Evolutionary conservation across 2,113 vertebrate genomes (phyloP).

Genomic region (Jacana jacana): DNA sequence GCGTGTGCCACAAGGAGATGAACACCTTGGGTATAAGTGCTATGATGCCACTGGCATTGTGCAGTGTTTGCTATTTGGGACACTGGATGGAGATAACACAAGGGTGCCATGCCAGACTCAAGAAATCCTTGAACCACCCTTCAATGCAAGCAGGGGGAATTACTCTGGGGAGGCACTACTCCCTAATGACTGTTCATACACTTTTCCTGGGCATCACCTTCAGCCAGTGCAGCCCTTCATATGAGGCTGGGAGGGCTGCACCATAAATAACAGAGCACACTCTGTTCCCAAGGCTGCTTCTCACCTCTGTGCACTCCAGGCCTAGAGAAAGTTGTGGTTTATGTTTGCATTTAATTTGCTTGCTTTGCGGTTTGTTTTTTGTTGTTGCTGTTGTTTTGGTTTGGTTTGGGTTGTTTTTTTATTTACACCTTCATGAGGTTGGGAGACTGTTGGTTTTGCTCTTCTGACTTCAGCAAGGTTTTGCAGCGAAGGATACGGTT

Average conservation of each 20-base stretch:
- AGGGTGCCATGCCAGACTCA: background rate
- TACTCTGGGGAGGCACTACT: background rate
- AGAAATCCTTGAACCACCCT: background rate
- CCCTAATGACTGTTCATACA: background rate
- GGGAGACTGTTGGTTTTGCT: background rate
- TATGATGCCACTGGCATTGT: background rate
- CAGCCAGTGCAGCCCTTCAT: background rate
- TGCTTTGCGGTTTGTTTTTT: background rate
- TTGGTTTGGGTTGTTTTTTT: background rate
- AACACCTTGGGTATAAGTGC: background rate
- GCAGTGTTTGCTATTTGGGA: background rate
- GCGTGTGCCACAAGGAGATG: background rate
- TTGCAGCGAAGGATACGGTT: accelerated
- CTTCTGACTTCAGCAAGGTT: background rate
- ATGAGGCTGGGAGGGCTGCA: background rate
- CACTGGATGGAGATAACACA: accelerated
- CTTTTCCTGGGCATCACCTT: background rate
- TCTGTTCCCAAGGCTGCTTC: background rate
- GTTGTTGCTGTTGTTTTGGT: too few relatives aligned
- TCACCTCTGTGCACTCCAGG: background rate
- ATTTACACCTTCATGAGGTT: background rate
- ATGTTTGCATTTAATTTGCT: background rate
- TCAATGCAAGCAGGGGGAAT: background rate
- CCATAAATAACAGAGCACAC: background rate
- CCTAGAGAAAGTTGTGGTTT: background rate